A percentile compares a stretch with the other conserved stretches of the same genome.
Conservation (phyloP, 23 tunicate genomes). For the Styela plicata region DNA sequence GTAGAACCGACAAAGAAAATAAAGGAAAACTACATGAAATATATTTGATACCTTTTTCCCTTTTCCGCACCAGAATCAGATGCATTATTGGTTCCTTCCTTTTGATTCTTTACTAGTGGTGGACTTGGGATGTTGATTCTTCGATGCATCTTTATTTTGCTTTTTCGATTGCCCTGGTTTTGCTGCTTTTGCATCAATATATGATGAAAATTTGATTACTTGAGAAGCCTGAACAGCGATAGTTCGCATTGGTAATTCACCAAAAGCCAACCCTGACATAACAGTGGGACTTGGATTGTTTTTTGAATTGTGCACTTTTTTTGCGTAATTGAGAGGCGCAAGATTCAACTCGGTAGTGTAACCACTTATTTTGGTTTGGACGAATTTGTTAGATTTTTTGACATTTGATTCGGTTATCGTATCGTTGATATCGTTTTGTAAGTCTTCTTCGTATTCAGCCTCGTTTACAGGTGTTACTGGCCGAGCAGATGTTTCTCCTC, state of each 20-base stretch:
- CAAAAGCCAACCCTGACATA: not conserved
- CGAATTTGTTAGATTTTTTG: not conserved
- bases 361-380: too few species aligned
- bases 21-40: not conserved
- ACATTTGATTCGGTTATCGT: too few species aligned
- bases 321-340: too few species aligned
- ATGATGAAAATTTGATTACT: too few species aligned
- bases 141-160: not conserved
- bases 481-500: too few species aligned
- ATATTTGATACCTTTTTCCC: not conserved
- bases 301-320: too few species aligned
- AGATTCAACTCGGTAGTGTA: not conserved
- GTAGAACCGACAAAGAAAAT: too few species aligned
- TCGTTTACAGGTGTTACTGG: not conserved
- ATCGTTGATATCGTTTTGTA: not conserved
- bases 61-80: not conserved
- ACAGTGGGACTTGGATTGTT: conserved; percentile 15
- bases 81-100: not conserved
- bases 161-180: not conserved
- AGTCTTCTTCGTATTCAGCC: not conserved
- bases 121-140: not conserved
- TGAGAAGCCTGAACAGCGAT: too few species aligned
- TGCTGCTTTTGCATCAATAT: not conserved
- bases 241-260: not conserved
- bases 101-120: not conserved